Evolutionary conservation across 1,140 invertebrate species (phyloP), one percentile per base, ranked within the genome.

Genomic region (Drosophila willistoni): DNA sequence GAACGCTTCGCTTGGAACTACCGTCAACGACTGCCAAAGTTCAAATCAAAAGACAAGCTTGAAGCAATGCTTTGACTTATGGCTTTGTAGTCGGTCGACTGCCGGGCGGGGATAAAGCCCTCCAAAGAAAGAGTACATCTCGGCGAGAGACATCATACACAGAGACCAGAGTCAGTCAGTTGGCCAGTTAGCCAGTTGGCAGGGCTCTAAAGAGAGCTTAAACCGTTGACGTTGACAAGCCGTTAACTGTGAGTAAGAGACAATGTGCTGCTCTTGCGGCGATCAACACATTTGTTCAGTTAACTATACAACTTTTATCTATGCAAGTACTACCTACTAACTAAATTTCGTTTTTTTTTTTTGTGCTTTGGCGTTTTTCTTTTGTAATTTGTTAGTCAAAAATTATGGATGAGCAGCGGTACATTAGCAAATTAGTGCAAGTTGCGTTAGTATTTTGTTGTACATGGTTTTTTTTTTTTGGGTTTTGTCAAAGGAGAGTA

Each of bases 381-480:
- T 87, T 69, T 79, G 79, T 79, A 86, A 86, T 82, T 87, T 71
- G 62, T 59, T 22, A 59, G 47, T 73, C 12, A 67, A 75, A 68
- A 77, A 62, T 71, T 76, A 76, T 76, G 73, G 73, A 79, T 77
- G 70, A 33, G 68, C 36, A 13, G 36, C 36, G 36, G 12, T 56
- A 66, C 76, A 87, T 86, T 87, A 82, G 83, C 83, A 82, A 86
- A 86, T 82, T 82, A 82, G 83, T 87, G 83, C 83, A 82, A 87
- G 66, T 71, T 81, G 44, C 44, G 44, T 51, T 51, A 51, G 44
- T 47, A 47, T 47, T 47, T 78, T 51, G 56, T 64, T 63, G 33
- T 42, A 51, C 64, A 68, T 64, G 25, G 60, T 70, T 39, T 13
- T 72, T 72, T 14, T 12, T 13, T 41, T 51, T 66, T 56, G 56